phyloP scores from a whole-genome alignment of 2,888 invertebrate species.

The Smittia sp. region DNA sequence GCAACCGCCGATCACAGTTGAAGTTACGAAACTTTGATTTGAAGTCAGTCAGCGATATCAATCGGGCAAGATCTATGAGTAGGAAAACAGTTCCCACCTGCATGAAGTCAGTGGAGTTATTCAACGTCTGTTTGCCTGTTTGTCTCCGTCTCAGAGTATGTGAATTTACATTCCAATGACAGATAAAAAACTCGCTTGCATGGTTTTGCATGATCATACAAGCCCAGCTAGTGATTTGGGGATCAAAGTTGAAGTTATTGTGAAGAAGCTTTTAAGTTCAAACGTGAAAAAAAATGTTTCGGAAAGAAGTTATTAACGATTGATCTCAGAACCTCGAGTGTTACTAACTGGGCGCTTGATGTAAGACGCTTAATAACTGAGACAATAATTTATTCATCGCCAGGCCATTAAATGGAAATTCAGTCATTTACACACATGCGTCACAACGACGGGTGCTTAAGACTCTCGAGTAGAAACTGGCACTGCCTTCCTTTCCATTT shows the following conservation, averaged over 20 bases:
- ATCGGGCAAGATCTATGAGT: neutral
- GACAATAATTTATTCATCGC: constrained; percentile 14
- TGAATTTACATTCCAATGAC: neutral
- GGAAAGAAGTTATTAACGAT: too few relatives aligned
- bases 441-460: neutral
- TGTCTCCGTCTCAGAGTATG: neutral
- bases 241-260: too few relatives aligned
- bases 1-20: neutral
- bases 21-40: too few relatives aligned
- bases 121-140: neutral
- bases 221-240: neutral
- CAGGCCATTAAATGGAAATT: constrained; percentile 6
- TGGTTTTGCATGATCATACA: neutral
- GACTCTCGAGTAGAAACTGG: neutral
- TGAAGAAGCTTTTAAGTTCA: too few relatives aligned
- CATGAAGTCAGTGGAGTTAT: neutral
- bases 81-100: neutral
- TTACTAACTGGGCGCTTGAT: neutral
- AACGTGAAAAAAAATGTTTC: too few relatives aligned
- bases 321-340: neutral
- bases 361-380: neutral
- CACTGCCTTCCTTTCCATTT: constrained; percentile 29
- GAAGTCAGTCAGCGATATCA: too few relatives aligned
- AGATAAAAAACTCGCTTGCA: neutral
- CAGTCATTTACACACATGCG: constrained; percentile 3